Base-by-base conservation (phyloP, 2,888 invertebrate species). In the Holacanthella duospinosa region DNA sequence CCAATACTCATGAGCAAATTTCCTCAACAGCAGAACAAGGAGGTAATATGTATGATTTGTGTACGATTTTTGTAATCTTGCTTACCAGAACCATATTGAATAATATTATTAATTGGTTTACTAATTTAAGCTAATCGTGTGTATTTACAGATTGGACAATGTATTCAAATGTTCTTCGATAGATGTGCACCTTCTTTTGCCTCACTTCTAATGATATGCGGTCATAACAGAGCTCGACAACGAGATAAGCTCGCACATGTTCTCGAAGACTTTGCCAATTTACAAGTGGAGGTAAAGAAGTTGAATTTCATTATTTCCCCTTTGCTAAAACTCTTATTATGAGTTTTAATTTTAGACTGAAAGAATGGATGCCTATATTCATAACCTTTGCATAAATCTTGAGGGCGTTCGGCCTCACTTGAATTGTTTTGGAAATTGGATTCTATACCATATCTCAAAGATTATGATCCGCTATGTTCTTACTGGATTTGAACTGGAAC, bases 191-290 rank as follows among this genome's bases (percentile, higher is more conserved):
- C 88, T 44, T 89, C 93, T 3, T 91, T 96, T 76, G 87, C 88
- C 12, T 86, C 86, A 72, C 80, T 96, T 62, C 81, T 96, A 64
- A 89, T 91, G 74, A 84, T 93, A 64, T 91, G 89, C 76, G 96
- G 97, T 0, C 93, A 94, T 77, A 97, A 97, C 79, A 83, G 94
- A 70, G 95, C 97, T 2, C 81, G 97, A 36, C 96, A 96, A 77
- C 82, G 96, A 63, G 96, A 97, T 77, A 94, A 93, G 79, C 80
- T 96, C 63, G 92, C 90, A 0, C 83, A 90, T 74, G 79, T 94
- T 61, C 80, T 97, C 54, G 92, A 93, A 75, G 96, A 96, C 73
- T 89, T 97, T 75, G 88, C 89, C 1, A 83, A 85, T 28, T 79
- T 97, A 55, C 95, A 97, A 78, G 93, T 93, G 75, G 93, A 95